These are phyloP conservation scores for Meganola albula DNA, from an alignment of 2,888 invertebrate genomes.

Conservation along the genomic window DNA sequence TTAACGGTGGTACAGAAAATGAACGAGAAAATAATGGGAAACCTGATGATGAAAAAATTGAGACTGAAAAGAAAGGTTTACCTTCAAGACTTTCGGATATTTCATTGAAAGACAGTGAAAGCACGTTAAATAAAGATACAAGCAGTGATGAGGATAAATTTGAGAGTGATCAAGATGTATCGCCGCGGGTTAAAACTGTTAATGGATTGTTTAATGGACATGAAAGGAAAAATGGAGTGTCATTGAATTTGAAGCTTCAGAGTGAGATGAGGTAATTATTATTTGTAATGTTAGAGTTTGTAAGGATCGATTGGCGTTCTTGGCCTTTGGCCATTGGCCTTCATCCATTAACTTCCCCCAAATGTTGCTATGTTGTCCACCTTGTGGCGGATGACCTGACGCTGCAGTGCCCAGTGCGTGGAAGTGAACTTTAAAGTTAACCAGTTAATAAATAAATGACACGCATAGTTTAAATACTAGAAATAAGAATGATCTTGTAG, in stretches of 20 bases:
- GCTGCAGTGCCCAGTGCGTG: too few species aligned
- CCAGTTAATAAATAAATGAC: too few species aligned
- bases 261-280: conserved; percentile 73
- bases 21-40: conserved; percentile 30
- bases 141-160: conserved; percentile 64
- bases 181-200: conserved; percentile 39
- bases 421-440: too few species aligned
- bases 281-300: too few species aligned
- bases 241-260: conserved; percentile 63
- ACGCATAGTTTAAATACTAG: too few species aligned
- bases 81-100: conserved; percentile 56
- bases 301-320: too few species aligned
- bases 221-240: conserved; percentile 61
- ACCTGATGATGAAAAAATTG: conserved; percentile 32
- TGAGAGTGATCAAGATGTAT: conserved; percentile 55
- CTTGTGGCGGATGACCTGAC: too few species aligned
- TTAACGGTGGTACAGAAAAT: conserved; percentile 30
- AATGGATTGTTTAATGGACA: conserved; percentile 37
- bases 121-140: conserved; percentile 40
- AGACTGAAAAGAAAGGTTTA: conserved; percentile 40
- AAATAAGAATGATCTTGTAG: too few species aligned
- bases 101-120: conserved; percentile 57
- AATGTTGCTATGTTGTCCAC: too few species aligned
- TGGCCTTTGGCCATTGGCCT: too few species aligned
- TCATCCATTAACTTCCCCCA: too few species aligned